Evolutionary conservation across 1,140 invertebrate species (phyloP).

Genomic region (Branchinecta lynchi): DNA sequence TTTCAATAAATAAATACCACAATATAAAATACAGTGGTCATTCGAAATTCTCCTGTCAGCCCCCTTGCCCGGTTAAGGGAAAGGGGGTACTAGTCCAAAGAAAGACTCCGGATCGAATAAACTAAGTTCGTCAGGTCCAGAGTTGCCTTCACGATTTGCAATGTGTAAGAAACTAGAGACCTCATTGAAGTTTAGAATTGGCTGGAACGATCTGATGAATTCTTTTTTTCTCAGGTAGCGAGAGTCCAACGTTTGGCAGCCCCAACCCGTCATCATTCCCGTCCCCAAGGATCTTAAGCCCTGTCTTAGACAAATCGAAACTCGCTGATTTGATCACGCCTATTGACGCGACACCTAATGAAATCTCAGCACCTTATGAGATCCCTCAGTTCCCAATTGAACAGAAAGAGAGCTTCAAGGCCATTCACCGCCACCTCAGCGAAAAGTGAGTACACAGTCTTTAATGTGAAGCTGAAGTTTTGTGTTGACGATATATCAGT

Average conservation of each 20-base stretch:
- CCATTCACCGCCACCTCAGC: slow-evolving; percentile 77
- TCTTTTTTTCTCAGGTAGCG: slow-evolving; percentile 23
- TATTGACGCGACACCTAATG: slow-evolving; percentile 49
- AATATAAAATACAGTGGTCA: too few species aligned
- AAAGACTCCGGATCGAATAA: too few species aligned
- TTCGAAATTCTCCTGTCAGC: too few species aligned
- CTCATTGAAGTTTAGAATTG: too few species aligned
- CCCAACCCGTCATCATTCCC: slow-evolving; percentile 25
- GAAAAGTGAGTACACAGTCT: slow-evolving; percentile 42
- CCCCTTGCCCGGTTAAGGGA: too few species aligned
- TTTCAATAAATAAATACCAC: too few species aligned
- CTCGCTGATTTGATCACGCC: slow-evolving; percentile 31
- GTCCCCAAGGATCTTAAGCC: slow-evolving; percentile 29
- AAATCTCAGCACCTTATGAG: slow-evolving; percentile 84
- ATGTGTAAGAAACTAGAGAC: too few species aligned
- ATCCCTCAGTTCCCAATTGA: slow-evolving; percentile 94
- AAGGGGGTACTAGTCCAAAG: too few species aligned
- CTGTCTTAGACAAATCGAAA: slow-evolving; percentile 32
- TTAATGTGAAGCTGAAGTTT: too few species aligned
- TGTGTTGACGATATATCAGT: too few species aligned
- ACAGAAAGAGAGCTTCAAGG: slow-evolving; percentile 80
- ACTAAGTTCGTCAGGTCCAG: too few species aligned
- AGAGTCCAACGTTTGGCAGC: slow-evolving; percentile 25
- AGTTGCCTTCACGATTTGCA: too few species aligned
- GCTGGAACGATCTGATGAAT: background rate